phyloP scores from a whole-genome alignment of 2,888 invertebrate genomes.

The Eristalinus aeneus region DNA sequence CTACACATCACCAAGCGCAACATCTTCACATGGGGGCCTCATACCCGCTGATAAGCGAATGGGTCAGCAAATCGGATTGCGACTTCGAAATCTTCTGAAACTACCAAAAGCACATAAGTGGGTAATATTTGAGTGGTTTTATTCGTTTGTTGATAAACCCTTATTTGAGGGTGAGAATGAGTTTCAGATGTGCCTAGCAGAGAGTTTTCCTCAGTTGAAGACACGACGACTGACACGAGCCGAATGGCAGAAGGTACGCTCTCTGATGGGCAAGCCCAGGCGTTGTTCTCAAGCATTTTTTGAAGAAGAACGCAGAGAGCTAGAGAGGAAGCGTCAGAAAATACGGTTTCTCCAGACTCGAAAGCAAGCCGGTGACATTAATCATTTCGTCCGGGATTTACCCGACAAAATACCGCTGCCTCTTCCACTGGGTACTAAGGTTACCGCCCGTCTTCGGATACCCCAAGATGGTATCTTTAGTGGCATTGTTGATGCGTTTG shows the following conservation, averaged over 20 bases:
- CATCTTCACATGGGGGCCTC: slow-evolving; percentile 68
- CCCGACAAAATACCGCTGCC: slow-evolving; percentile 97
- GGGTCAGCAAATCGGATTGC: slow-evolving; percentile 94
- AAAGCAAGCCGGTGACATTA: slow-evolving; percentile 87
- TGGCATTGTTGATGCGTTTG: slow-evolving; percentile 96
- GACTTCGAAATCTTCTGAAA: slow-evolving; percentile 95
- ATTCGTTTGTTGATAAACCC: slow-evolving; percentile 97
- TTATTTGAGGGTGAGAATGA: slow-evolving; percentile 98
- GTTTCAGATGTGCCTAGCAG: slow-evolving; percentile 95
- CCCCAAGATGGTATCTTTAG: slow-evolving; percentile 98
- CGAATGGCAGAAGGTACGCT: slow-evolving; percentile 97
- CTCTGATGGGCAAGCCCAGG: slow-evolving; percentile 98
- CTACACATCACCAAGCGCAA: slow-evolving; percentile 28
- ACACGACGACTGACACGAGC: slow-evolving; percentile 91
- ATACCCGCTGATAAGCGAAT: slow-evolving; percentile 89
- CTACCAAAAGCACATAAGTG: slow-evolving; percentile 99
- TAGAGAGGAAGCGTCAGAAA: slow-evolving; percentile 94
- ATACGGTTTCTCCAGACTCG: slow-evolving; percentile 96
- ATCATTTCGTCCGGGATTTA: slow-evolving; percentile 90
- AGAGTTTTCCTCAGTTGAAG: slow-evolving; percentile 95
- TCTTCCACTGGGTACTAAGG: slow-evolving; percentile 95
- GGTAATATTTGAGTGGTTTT: slow-evolving; percentile 99
- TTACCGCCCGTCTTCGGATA: slow-evolving; percentile 91
- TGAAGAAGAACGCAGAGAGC: slow-evolving; percentile 94
- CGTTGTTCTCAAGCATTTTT: slow-evolving; percentile 97